Conservation (phyloP, 2,888 invertebrate species). For the Heteromurus nitidus region DNA sequence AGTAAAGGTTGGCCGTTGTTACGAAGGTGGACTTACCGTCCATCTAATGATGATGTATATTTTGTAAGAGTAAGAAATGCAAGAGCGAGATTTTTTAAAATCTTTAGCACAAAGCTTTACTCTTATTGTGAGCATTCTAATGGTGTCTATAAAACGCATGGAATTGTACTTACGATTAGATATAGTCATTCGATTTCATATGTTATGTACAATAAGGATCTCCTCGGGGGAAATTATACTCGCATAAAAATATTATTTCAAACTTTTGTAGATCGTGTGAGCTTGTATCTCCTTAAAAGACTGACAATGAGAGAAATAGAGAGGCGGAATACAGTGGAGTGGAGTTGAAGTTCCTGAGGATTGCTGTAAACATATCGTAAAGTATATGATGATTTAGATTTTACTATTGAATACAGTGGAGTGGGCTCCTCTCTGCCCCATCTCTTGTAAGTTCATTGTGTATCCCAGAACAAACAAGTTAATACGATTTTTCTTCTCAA, state of each 20-base stretch:
- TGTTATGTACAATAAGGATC: constrained; percentile 4
- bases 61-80: not conserved
- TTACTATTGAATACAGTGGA: constrained; percentile 20
- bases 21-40: constrained; percentile 18
- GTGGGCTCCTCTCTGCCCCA: too few relatives aligned
- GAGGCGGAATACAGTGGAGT: constrained; percentile 5
- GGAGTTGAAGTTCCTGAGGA: constrained; percentile 26
- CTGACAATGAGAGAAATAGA: constrained; percentile 34
- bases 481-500: constrained; percentile 16
- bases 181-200: not conserved
- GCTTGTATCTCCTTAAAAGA: constrained; percentile 10
- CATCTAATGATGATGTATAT: not conserved
- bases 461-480: constrained; percentile 48
- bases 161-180: not conserved
- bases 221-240: constrained; percentile 49
- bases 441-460: too few relatives aligned
- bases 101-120: not conserved
- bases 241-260: constrained; percentile 50
- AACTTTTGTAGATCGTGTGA: constrained; percentile 36
- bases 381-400: constrained; percentile 49
- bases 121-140: too few relatives aligned
- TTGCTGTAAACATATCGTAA: constrained; percentile 55
- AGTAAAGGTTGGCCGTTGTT: not conserved
- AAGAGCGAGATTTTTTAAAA: not conserved
- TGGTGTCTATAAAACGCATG: too few relatives aligned